These are phyloP conservation scores for Barnardius zonarius DNA, from an alignment of 2,113 vertebrate species.

Conservation along the genomic window DNA sequence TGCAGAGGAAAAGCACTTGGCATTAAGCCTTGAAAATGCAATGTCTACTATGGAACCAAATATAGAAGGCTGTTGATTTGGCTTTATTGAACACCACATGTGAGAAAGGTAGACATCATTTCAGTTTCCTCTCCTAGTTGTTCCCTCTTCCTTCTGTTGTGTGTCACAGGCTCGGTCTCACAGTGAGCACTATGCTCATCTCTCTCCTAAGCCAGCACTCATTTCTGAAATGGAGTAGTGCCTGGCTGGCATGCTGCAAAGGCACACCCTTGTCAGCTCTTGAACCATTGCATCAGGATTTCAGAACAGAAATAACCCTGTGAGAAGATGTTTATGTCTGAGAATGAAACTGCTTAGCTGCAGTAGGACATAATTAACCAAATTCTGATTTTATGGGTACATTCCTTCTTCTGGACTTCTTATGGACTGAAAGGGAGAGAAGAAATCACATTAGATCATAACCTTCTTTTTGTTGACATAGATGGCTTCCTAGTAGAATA, in stretches of 20 bases:
- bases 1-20: not conserved
- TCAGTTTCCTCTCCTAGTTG: not conserved
- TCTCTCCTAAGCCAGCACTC: not conserved
- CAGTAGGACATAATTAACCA: not conserved
- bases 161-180: not conserved
- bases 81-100: not conserved
- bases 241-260: not conserved
- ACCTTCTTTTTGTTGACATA: not conserved
- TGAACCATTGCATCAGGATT: not conserved
- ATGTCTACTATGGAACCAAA: not conserved
- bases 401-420: not conserved
- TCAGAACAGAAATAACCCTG: not conserved
- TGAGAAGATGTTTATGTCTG: not conserved
- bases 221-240: rapidly evolving
- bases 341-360: not conserved
- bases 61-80: not conserved
- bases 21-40: not conserved
- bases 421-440: not conserved
- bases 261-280: not conserved
- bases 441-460: not conserved
- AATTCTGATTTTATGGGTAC: not conserved
- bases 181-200: not conserved
- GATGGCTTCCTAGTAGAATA: not conserved
- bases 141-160: not conserved
- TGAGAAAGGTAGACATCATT: not conserved